Evolutionary conservation across 2,797 vertebrate species (phyloP), one percentile per base, ranked within the genome.

Genomic region (Sebastes diploproa): DNA sequence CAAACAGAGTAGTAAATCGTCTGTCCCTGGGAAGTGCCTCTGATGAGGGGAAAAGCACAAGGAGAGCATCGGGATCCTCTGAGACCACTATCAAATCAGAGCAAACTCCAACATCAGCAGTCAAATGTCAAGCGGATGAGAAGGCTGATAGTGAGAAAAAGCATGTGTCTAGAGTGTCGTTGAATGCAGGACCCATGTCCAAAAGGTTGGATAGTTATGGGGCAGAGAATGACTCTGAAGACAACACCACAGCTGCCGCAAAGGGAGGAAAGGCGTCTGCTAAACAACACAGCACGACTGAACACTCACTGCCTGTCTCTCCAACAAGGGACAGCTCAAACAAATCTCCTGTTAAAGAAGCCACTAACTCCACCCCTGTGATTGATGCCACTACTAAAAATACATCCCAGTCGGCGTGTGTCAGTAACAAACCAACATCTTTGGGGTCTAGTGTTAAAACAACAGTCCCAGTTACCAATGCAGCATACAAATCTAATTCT

Each of bases 131-230:
- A 42, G 62, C 70, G 4, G 95, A 95, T 55, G 94, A 94, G n/a
- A 92, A 80, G 54, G 60, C 81, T 7, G 93, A 94, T n/a, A 13
- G 20, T 64, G 95, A 95, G 68, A 91, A 87, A 61, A 94, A 76
- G 54, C 89, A 87, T 52, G 84, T 13, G 62, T 78, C 91, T 32
- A 91, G 81, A 77, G 83, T 88, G 69, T 90, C 88, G 5, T 86
- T 97, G 50, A 98, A 97, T 89, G 96, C 97, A 2, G 97, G 97
- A n/a, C 97, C 97, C 20, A 96, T 98, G 73, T 98, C 97, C 74
- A 96, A 95, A 89, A 96, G 96, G 78, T 80, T 98, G 85, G 97
- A 97, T 91, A 97, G 91, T 91, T 97, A 96, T 82, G 92, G 96
- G 78, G 88, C 87, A 67, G 96, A 96, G 72, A 96, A 95, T 70